Evolutionary conservation across 2,113 vertebrate species (phyloP), one percentile per base, ranked within the genome.

Genomic region (Hucho hucho): DNA sequence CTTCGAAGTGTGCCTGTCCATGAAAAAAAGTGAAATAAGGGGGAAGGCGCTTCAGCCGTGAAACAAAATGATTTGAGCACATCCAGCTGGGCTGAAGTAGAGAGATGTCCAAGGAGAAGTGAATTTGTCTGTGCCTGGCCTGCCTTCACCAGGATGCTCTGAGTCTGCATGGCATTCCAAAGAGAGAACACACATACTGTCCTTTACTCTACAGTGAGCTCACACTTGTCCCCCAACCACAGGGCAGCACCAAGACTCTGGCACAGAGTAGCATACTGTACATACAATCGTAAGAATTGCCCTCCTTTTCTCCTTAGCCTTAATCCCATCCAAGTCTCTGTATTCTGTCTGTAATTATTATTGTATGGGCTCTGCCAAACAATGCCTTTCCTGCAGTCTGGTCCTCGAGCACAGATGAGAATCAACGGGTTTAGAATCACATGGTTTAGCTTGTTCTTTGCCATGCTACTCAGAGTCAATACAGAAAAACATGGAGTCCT

Each of bases 1-100:
- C 82, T 88, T 77, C 79, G 79, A 82, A 89, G 79, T 76, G 65
- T 76, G 53, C 72, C 6, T 86, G 37, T 43, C 37, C 37, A 11
- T 91, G 87, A 91, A 92, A 91, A 92, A 86, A 68, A 81, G 79
- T 88, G 87, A 90, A 89, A 90, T 87, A 89, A 87, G 76, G 81
- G 77, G 86, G 77, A 85, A 90, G 83, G 64, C 82, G 88, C 87
- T 87, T 84, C 81, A 79, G 81, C 81, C 77, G 68, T 68, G 87
- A 86, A 86, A 85, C 75, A 75, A 69, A 82, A 84, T 61, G 73
- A 84, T 83, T 81, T 90, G 86, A 92, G 76, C 79, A 79, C 81
- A 89, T 87, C 86, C 87, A 91, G 89, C 91, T 92, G 89, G 83
- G n/a, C 20, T 22, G n/a, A 18, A 53, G 14, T 18, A 53, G 3